Evolutionary conservation across 2,113 vertebrate genomes (phyloP), one percentile per base, ranked within the genome.

Genomic region (Paradoxurus hermaphroditus): DNA sequence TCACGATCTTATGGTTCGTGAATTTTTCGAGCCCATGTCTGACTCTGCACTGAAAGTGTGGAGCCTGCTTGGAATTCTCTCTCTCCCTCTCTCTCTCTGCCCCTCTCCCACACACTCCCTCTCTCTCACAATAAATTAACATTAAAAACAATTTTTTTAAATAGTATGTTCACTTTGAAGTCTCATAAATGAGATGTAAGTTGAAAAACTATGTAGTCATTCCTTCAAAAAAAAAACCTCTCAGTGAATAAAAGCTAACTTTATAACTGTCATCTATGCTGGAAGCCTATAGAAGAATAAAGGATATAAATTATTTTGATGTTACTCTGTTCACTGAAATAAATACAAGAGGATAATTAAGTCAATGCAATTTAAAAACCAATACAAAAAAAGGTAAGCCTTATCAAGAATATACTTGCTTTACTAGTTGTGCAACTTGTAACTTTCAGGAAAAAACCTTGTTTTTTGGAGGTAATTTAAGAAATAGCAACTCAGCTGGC

Each of bases 301-400:
- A 87, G 18, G 65, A 65, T 36, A 73, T 73, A 73, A 88, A 91
- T 93, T 95, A 91, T 25, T 86, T 44, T 85, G 7, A 81, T 86
- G 68, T 91, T 63, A 59, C 5, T 91, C 65, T 79, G 7, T 91
- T 95, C 41, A 56, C 31, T 65, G 29, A 79, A 86, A 86, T 94
- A 92, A 84, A 77, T 78, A 36, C 13, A n/a, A 41, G 51, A 95
- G 11, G 21, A 94, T 85, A 93, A 96, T 79, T 84, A 92, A 94
- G 59, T 87, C 56, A 89, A 67, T 31, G 46, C 29, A 70, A 86
- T 87, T 56, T 86, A 53, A 94, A 95, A 94, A 79, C 13, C 87
- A 85, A 94, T 51, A 11, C 21, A 65, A 88, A 21, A 94, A 86
- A 31, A 21, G 29, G 11, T 67, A n/a, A 62, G 39, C 3, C 44